Conservation (phyloP, 2,113 vertebrate species). For the Otocyon megalotis region DNA sequence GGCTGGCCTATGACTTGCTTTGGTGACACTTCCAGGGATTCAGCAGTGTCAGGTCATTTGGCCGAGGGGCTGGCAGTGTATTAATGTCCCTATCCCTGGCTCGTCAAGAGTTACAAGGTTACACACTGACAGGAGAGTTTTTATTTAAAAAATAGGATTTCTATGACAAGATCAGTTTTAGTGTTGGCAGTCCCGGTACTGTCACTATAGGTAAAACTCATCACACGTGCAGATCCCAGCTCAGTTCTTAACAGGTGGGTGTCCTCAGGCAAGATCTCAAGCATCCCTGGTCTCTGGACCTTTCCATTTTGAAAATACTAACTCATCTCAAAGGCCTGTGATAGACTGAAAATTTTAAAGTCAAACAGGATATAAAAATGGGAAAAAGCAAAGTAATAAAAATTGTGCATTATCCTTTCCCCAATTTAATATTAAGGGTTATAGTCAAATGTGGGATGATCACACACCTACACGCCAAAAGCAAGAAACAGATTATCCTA, state of each 20-base stretch:
- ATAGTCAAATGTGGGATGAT: background rate
- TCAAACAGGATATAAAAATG: slow-evolving; percentile 50
- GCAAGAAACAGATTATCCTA: slow-evolving; percentile 7
- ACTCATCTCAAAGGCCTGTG: background rate
- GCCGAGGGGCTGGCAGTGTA: slow-evolving; percentile 30
- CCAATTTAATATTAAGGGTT: background rate
- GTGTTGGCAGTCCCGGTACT: background rate
- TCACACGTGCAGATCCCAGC: slow-evolving; percentile 26
- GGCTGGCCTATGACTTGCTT: background rate
- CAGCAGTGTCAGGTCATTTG: background rate
- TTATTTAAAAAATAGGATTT: slow-evolving; percentile 50
- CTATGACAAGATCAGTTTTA: slow-evolving; percentile 34
- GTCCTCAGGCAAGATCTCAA: slow-evolving; percentile 23
- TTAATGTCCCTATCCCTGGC: background rate
- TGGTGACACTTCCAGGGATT: background rate
- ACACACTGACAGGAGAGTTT: background rate
- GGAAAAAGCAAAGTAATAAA: slow-evolving; percentile 6
- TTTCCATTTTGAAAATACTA: background rate
- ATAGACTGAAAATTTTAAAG: slow-evolving; percentile 5
- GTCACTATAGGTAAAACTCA: slow-evolving; percentile 59
- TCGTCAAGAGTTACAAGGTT: background rate
- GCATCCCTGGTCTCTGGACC: background rate
- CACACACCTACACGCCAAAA: background rate
- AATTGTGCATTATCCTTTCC: background rate
- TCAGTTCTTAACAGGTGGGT: background rate